Base-by-base conservation (phyloP, 2,113 vertebrate species). In the Ptilonorhynchus violaceus region DNA sequence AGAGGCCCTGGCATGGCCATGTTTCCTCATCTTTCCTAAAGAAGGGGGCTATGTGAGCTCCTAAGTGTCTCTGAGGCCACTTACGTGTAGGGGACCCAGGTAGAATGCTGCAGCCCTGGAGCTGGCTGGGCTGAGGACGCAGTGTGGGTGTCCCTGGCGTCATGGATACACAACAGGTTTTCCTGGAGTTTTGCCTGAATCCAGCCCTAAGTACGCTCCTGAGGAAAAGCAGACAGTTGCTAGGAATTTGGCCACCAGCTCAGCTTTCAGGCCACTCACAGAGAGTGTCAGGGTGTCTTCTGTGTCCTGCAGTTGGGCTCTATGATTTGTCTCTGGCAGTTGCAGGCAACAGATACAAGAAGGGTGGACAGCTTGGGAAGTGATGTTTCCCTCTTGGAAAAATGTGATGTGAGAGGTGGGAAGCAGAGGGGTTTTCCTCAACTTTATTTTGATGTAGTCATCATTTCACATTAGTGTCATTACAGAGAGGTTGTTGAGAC, bases 11-110 rank as follows among this genome's bases (percentile, higher is more conserved):
- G 5, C 23, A 3, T 59, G 70, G n/a, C 53, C 37, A 9, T 18
- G 11, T 70, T 59, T 56, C 17, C 25, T 22, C 12, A 1, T 68
- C 0, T 0, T 92, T 25, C 31, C 31, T 37, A 44, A 33, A 18
- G 24, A 21, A 49, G 33, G 10, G 16, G 9, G 1, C 39, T 59
- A 2, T 1, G 0, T 16, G 44, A 70, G 62, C 33, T 83, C 13
- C 25, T 11, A 39, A 4, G 12, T 0, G 0, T 44, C 10, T 86
- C 22, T 0, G 22, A 44, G 52, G 64, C 37, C 5, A 11, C 25
- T 0, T 4, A 5, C 15, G 42, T 13, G 21, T 46, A 66, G 59
- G 13, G 22, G 20, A 39, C 37, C 25, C 10, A 6, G 50, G 39
- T 25, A 23, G 28, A 0, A 3, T 3, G 13, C 37, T 41, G 46